These are phyloP conservation scores for Pterostichus niger DNA, from an alignment of 2,888 invertebrate species.

Conservation along the genomic window DNA sequence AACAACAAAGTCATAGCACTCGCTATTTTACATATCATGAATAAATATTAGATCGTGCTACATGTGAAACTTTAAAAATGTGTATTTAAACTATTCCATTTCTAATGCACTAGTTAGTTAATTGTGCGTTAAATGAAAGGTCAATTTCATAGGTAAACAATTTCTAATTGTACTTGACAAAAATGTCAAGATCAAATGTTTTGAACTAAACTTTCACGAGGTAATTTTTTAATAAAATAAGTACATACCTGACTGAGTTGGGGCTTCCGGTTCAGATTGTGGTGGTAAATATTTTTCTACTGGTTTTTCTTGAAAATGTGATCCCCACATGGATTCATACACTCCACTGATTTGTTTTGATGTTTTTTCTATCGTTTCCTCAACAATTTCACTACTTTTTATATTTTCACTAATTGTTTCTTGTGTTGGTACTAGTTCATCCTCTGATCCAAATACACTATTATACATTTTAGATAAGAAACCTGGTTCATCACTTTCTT, in stretches of 20 bases:
- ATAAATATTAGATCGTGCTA: conserved; percentile 3
- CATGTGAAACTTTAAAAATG: conserved; percentile 2
- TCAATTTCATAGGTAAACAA: background rate
- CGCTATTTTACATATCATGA: conserved; percentile 30
- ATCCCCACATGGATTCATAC: conserved; percentile 49
- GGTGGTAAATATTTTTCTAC: conserved; percentile 64
- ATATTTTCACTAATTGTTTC: conserved; percentile 20
- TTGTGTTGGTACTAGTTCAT: background rate
- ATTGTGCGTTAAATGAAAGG: conserved; percentile 40
- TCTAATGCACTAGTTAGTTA: conserved; percentile 26
- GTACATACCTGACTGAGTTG: conserved; percentile 21
- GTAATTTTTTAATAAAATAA: too few relatives aligned
- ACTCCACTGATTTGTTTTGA: background rate
- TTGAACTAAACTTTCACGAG: too few relatives aligned
- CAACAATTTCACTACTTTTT: conserved; percentile 45
- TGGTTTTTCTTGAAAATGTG: conserved; percentile 62
- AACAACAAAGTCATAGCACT: conserved; percentile 1
- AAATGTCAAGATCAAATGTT: conserved; percentile 15
- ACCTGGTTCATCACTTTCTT: conserved; percentile 59
- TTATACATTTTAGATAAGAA: conserved; percentile 61
- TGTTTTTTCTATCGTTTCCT: conserved; percentile 16
- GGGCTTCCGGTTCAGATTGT: background rate
- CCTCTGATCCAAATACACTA: conserved; percentile 46
- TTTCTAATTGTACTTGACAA: background rate
- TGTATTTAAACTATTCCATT: background rate